Evolutionary conservation across 1,140 invertebrate genomes (phyloP).

Genomic region (Pseudomyrmex sp.): DNA sequence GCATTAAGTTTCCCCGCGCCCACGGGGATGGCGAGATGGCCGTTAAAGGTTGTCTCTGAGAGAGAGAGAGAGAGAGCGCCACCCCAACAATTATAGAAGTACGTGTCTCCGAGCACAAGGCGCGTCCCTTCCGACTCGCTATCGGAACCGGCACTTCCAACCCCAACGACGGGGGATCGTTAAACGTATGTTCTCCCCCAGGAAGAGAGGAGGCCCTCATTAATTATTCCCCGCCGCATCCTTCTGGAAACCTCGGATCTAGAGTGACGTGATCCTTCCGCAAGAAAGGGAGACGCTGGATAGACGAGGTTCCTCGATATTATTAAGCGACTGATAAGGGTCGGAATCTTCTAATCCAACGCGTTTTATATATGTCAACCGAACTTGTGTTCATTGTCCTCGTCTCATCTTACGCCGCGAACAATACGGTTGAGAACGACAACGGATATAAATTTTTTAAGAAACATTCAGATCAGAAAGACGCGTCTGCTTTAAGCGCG

Average conservation of each 20-base stretch:
- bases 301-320: constrained; percentile 52
- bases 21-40: constrained; percentile 70
- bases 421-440: background rate
- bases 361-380: constrained; percentile 10
- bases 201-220: constrained; percentile 76
- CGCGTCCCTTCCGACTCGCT: constrained; percentile 60
- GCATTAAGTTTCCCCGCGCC: constrained; percentile 57
- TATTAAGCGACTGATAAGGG: constrained; percentile 42
- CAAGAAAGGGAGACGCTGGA: constrained; percentile 11
- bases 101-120: constrained; percentile 75
- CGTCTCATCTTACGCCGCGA: background rate
- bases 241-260: constrained; percentile 17
- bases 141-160: constrained; percentile 62
- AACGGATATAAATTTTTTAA: background rate
- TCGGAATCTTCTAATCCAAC: background rate
- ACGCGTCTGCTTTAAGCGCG: background rate
- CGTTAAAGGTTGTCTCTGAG: constrained; percentile 74
- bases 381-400: background rate
- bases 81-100: constrained; percentile 80
- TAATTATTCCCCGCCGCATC: constrained; percentile 78
- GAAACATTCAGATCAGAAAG: background rate
- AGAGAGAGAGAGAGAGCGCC: constrained; percentile 8
- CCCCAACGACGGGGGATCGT: constrained; percentile 69
- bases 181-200: constrained; percentile 77
- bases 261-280: constrained; percentile 36